phyloP scores from a whole-genome alignment of 2,888 invertebrate genomes.

The Aleiodes alternator region DNA sequence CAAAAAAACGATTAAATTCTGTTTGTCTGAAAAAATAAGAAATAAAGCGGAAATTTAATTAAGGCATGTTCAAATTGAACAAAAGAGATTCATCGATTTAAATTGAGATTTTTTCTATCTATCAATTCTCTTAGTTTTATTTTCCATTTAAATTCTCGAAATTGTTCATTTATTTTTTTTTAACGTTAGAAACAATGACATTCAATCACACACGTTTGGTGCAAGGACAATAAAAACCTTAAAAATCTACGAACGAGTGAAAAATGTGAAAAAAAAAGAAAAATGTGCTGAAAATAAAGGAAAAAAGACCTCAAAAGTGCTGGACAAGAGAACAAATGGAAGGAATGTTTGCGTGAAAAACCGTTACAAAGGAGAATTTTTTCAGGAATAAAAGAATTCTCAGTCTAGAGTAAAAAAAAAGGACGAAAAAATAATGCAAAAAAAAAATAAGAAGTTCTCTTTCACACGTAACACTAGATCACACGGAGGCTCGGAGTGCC shows the following conservation, averaged over 20 bases:
- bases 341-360: conserved; percentile 50
- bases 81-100: conserved; percentile 4
- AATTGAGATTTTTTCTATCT: neutral
- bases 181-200: conserved; percentile 4
- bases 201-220: conserved; percentile 29
- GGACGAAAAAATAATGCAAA: neutral
- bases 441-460: conserved; percentile 17
- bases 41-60: conserved; percentile 1
- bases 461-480: conserved; percentile 33
- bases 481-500: conserved; percentile 34
- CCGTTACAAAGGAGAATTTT: conserved; percentile 1
- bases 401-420: neutral
- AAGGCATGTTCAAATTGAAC: conserved; percentile 9
- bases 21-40: neutral
- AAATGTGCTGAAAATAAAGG: neutral
- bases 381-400: neutral
- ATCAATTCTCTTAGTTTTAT: too few relatives aligned
- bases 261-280: conserved; percentile 6
- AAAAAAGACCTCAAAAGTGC: conserved; percentile 36
- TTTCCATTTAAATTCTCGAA: conserved; percentile 43
- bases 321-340: conserved; percentile 49
- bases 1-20: neutral
- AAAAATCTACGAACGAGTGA: conserved; percentile 1
- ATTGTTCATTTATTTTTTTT: conserved; percentile 37
- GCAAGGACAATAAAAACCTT: conserved; percentile 29